Evolutionary conservation across 2,797 vertebrate genomes (phyloP), one percentile per base, ranked within the genome.

Genomic region (Thaleichthys pacificus): DNA sequence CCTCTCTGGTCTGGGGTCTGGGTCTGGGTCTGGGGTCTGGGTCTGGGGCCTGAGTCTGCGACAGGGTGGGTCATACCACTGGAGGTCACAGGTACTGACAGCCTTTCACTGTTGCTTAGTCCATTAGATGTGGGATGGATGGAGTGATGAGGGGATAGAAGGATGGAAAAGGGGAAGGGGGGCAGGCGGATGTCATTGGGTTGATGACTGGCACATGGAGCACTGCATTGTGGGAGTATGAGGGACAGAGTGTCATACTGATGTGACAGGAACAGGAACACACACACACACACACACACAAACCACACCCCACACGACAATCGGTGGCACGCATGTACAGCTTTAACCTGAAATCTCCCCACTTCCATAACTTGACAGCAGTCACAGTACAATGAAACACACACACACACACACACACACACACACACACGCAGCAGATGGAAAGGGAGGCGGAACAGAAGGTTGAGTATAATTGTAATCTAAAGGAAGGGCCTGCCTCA

Each of bases 401-500:
- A 54, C 21, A 72, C 81, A 83, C 77, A 77, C 75, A 54, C 78
- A 68, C 63, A 62, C 61, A 61, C 38, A 26, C 80, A 82, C 68
- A 84, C 82, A 85, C 54, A 30, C 65, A 66, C 28, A 56, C 57
- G 66, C 72, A 71, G 61, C 70, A 66, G 71, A 72, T 60, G 63
- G 63, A 42, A 38, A 42, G 5, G 17, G 49, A 70, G 69, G 38
- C 35, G 17, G 65, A 32, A 47, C 57, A 61, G 56, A 57, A 5
- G 15, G 91, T 82, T 89, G 89, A 49, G 42, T 49, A 89, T 93
- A 94, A 93, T 94, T 91, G 91, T 89, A 92, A 92, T 91, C 85
- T 90, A 91, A 95, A 93, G 89, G 89, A 93, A 90, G 88, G 86
- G 89, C 92, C 93, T 92, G 91, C 88, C 86, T 90, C 88, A 91